These are phyloP conservation scores for Hecatera dysodea DNA, from an alignment of 2,888 invertebrate genomes.

Conservation along the genomic window DNA sequence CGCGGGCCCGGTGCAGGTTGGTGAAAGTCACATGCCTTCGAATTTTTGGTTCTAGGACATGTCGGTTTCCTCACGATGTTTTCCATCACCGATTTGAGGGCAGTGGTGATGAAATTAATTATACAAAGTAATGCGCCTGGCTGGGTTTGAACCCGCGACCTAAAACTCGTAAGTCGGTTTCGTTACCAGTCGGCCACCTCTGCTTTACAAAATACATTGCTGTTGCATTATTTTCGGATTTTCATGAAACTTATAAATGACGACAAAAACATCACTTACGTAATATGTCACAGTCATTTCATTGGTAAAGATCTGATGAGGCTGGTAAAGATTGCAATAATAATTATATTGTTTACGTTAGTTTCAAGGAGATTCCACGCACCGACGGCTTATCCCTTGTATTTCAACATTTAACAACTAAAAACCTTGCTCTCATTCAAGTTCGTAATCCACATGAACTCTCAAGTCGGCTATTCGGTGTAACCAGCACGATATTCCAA, in stretches of 20 bases:
- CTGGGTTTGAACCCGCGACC: no score
- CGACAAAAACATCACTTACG: background rate
- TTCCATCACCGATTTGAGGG: no score
- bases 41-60: no score
- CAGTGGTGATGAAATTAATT: no score
- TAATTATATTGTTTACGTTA: background rate
- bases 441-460: constrained; percentile 8
- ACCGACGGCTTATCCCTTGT: background rate
- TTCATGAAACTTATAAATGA: background rate
- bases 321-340: background rate
- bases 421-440: constrained; percentile 18
- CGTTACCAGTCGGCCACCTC: no score
- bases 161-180: no score
- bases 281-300: background rate
- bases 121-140: no score
- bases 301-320: no score
- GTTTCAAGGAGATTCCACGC: background rate
- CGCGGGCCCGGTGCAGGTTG: no score
- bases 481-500: constrained; percentile 38
- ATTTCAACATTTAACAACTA: background rate
- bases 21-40: no score
- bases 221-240: background rate
- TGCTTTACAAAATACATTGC: no score
- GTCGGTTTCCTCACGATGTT: no score
- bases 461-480: constrained; percentile 46